Conservation (phyloP, 2,888 invertebrate species). For the Stenoptilia bipunctidactyla region DNA sequence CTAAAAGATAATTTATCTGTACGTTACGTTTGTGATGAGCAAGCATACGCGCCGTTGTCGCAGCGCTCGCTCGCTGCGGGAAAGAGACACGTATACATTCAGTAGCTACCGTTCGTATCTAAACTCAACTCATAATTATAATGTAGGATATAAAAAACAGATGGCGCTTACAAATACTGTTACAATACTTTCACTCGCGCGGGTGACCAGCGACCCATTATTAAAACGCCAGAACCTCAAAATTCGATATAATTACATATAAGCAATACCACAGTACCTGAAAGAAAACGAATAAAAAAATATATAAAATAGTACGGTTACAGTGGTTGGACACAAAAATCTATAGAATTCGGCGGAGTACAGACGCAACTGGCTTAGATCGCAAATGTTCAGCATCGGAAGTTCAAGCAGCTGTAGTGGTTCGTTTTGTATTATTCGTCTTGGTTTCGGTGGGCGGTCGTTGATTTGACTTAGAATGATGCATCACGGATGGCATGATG, state of each 20-base stretch:
- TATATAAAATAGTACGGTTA: slow-evolving; percentile 42
- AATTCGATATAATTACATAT: slow-evolving; percentile 52
- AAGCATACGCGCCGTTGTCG: slow-evolving; percentile 24
- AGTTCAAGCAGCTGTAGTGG: neutral
- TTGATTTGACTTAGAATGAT: neutral
- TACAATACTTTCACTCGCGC: neutral
- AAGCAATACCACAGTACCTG: slow-evolving; percentile 69
- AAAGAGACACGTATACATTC: slow-evolving; percentile 6
- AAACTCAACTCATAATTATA: neutral
- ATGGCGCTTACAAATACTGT: neutral
- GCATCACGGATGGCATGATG: neutral
- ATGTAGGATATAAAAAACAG: neutral
- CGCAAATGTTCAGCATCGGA: neutral
- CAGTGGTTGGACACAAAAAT: slow-evolving; percentile 37
- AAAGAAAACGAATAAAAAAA: slow-evolving; percentile 39
- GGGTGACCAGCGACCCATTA: slow-evolving; percentile 1
- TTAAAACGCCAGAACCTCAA: slow-evolving; percentile 20
- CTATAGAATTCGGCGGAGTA: slow-evolving; percentile 1
- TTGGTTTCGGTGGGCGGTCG: slow-evolving; percentile 1
- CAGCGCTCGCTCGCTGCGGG: slow-evolving; percentile 25
- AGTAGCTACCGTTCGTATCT: neutral
- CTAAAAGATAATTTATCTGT: slow-evolving; percentile 64
- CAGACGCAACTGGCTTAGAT: neutral
- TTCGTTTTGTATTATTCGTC: neutral
- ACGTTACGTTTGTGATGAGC: slow-evolving; percentile 50